Base-by-base conservation (phyloP, 2,113 vertebrate species). In the Agelaius phoeniceus region DNA sequence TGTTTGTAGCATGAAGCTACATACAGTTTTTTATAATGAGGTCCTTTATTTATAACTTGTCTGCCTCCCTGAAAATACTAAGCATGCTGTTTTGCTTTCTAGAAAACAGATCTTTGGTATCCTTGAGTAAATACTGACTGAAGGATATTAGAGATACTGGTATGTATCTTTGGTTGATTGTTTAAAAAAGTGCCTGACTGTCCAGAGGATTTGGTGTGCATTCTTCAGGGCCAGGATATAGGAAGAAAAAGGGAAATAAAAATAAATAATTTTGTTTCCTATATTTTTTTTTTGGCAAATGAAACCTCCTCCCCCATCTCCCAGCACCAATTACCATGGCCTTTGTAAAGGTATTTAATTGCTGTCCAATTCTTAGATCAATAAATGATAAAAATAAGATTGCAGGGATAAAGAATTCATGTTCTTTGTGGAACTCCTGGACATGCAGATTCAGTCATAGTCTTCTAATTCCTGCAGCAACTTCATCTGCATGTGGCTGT, bases 281-380 rank as follows among this genome's bases (percentile, higher is more conserved):
- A 26, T 76, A 49, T 84, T 33, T 4, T 14, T 35, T 37, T n/a
- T 3, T 61, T 78, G 23, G 13, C 19, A 86, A 35, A 27, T 48
- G 9, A 24, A 61, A 26, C 15, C 11, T 43, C 4, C 3, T 59
- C 7, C 0, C 9, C 9, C 18, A 11, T 1, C 5, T 5, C 18
- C 30, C 16, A 2, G 1, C 4, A 5, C 1, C 12, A 21, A 26
- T 62, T 86, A 78, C 11, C 6, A 8, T 21, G 15, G 13, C 10
- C 9, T 9, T 87, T 89, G 13, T 80, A 51, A 51, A 59, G 13
- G 13, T 87, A 13, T 72, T 84, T 49, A 63, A 39, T 28, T 88
- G 33, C 30, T 52, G 24, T 68, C 33, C 15, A 73, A 35, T 81
- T 61, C 26, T 57, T 46, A 48, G 24, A 78, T 49, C 16, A 63